Percentiles rank a stretch among this genome's conserved stretches.
These are phyloP conservation scores for Trichacis sp. DNA, from an alignment of 2,888 invertebrate genomes.

Conservation along the genomic window DNA sequence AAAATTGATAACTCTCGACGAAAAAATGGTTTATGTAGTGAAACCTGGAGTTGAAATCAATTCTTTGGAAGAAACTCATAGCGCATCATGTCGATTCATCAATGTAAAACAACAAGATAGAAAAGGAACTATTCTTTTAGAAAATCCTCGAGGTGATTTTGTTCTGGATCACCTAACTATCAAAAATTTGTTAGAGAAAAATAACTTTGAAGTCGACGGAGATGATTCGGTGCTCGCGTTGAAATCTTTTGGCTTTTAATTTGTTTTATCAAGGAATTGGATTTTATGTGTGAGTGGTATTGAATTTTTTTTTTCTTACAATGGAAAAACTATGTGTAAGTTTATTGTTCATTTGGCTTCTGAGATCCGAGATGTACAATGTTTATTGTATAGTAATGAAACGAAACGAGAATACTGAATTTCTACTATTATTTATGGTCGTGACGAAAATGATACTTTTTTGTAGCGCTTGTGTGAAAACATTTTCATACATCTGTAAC, in stretches of 20 bases:
- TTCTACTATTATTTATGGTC: too few species aligned
- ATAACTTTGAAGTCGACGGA: constrained; percentile 1
- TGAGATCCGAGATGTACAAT: neutral
- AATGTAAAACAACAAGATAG: constrained; percentile 73
- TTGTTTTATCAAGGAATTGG: too few species aligned
- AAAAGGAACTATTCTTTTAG: constrained; percentile 74
- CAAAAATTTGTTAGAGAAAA: constrained; percentile 21
- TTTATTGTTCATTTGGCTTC: neutral
- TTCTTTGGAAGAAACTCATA: constrained; percentile 7
- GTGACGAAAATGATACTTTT: neutral
- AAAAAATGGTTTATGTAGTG: constrained; percentile 52
- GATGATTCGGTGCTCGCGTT: constrained; percentile 16
- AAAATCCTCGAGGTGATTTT: constrained; percentile 75
- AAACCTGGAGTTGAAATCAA: constrained; percentile 57
- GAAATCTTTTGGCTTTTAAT: constrained; percentile 28
- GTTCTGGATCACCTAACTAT: constrained; percentile 35
- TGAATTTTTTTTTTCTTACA: too few species aligned
- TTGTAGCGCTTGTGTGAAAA: neutral
- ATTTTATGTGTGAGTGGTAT: too few species aligned
- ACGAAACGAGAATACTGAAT: too few species aligned
- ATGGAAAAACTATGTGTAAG: neutral
- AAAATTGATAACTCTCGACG: constrained; percentile 50
- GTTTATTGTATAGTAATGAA: neutral
- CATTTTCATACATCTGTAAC: too few species aligned
- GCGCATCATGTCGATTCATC: constrained; percentile 75